A percentile compares a stretch with the other conserved stretches of the same genome.
Evolutionary conservation across 2,888 invertebrate genomes (phyloP).

Genomic region (Aelia acuminata): DNA sequence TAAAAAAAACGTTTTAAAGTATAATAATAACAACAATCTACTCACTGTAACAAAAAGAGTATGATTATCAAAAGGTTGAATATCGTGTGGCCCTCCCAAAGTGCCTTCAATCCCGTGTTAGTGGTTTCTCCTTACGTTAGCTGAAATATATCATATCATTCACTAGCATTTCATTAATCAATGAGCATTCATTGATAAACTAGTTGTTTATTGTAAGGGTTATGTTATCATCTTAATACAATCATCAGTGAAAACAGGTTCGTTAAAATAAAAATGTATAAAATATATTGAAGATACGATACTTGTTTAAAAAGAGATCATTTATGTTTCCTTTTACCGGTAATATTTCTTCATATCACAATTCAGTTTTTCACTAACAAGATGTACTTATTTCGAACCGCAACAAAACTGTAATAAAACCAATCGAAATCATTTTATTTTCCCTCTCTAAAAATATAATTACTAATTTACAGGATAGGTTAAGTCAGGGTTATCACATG

Average conservation of each 20-base stretch:
- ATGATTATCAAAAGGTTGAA: background rate
- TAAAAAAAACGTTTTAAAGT: no score
- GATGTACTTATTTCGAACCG: background rate
- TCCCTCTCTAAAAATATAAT: background rate
- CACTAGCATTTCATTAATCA: background rate
- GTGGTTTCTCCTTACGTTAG: background rate
- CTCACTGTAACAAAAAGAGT: conserved; percentile 20
- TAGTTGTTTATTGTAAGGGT: no score
- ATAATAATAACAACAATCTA: no score
- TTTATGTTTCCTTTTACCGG: background rate
- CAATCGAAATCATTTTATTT: background rate
- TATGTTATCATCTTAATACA: no score
- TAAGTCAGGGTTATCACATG: conserved; percentile 20
- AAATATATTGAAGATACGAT: background rate
- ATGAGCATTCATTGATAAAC: background rate
- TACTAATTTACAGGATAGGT: background rate
- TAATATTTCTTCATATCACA: background rate
- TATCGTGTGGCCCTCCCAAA: background rate
- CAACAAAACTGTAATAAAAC: background rate
- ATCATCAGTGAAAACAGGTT: no score
- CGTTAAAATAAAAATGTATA: no score
- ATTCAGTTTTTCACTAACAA: background rate
- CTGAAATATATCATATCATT: background rate
- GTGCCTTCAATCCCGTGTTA: conserved; percentile 38
- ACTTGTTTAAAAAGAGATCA: background rate